Evolutionary conservation across 2,888 invertebrate genomes (phyloP), one percentile per base, ranked within the genome.

Genomic region (Blastobasis lacticolella): DNA sequence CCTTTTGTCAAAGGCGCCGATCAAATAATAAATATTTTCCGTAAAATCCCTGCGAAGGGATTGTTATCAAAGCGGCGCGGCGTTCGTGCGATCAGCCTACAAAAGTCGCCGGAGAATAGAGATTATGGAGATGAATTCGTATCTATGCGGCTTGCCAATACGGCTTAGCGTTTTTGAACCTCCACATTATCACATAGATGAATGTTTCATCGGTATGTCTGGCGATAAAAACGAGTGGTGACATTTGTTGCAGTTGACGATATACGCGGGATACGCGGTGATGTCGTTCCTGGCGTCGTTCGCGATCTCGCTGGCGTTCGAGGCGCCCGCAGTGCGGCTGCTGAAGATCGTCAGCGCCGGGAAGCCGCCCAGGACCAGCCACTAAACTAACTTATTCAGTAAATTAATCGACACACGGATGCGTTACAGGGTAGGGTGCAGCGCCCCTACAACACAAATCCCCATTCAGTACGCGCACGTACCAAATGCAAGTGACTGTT

Each of bases 241-340:
- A 2, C 43, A 10, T 60, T 51, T 48, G 67, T 62, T 67, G 9
- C 81, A 88, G 88, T 68, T 88, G 42, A 76, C 78, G 9, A 88
- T 93, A 57, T 94, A 92, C 75, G 91, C 92, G 55, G 95, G 95
- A 6, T 95, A 95, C 69, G 90, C 94, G 36, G 93, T 95, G 38
- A 89, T 94, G 58, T 94, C 95, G 4, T 95, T 94, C 75, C 68
- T 93, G 50, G 78, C 91, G 41, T 94, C 95, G 0, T 95, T 95
- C 71, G 90, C 92, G 60, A 91, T 95, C 56, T 95, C 95, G 7
- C 79, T 95, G 62, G 89, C 92, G 1, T 92, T 95, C 67, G 95
- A 95, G 72, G 94, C 95, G n/a, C 95, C 95, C 0, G 90, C 94
- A 48, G 94, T 95, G 46, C 90, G 93, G 65, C 80, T 95, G 56